phyloP scores from a whole-genome alignment of 2,888 invertebrate species.

The Agrilus mali region DNA sequence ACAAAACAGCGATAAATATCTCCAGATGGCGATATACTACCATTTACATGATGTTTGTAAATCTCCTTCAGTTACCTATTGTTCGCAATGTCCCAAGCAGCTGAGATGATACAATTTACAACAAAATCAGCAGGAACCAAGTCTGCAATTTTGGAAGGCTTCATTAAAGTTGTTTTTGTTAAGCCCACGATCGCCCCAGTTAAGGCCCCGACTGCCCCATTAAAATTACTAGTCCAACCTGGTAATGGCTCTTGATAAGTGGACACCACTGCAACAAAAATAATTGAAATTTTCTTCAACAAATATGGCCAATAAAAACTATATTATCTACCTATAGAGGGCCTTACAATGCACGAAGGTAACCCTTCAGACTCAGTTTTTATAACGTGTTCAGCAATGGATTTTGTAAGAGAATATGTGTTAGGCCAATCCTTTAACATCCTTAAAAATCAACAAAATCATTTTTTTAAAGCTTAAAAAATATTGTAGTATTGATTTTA shows the following conservation, averaged over 20 bases:
- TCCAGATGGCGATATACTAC: no score
- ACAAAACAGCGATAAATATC: no score
- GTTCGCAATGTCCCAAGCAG: slow-evolving; percentile 14
- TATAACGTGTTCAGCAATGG: slow-evolving; percentile 52
- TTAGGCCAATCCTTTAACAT: slow-evolving; percentile 48
- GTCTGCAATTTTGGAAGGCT: neutral
- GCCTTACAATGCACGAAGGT: slow-evolving; percentile 54
- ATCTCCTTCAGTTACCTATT: slow-evolving; percentile 23
- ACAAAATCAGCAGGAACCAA: neutral
- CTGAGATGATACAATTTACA: neutral
- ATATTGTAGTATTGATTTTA: no score
- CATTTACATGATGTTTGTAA: no score
- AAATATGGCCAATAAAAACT: no score
- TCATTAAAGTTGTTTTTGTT: neutral
- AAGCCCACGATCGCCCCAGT: neutral
- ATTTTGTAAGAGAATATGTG: slow-evolving; percentile 62
- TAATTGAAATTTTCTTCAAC: no score
- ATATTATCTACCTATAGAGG: slow-evolving; percentile 48
- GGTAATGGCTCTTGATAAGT: neutral
- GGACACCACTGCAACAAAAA: neutral
- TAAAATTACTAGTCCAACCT: neutral
- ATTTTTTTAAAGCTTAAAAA: no score
- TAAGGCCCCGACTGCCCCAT: neutral
- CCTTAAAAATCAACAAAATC: slow-evolving; percentile 27
- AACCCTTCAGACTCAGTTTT: slow-evolving; percentile 40